phyloP scores from a whole-genome alignment of 2,113 vertebrate species.

The Urocitellus parryii region DNA sequence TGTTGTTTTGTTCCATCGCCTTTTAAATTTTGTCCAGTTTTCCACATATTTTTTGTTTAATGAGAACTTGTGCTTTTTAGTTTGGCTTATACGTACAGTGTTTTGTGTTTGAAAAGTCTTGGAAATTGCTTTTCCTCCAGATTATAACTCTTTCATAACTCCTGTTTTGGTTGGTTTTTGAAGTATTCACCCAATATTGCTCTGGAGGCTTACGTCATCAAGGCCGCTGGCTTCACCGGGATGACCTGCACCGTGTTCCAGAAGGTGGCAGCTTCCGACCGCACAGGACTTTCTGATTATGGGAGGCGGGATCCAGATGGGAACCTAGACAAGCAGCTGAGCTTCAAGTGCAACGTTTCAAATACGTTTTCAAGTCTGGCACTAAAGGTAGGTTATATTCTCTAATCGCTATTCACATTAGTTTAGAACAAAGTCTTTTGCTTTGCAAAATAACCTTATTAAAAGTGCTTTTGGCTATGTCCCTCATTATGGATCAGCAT shows the following conservation, averaged over 20 bases:
- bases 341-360: slow-evolving; percentile 98
- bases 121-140: background rate
- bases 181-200: slow-evolving; percentile 98
- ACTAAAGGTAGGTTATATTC: slow-evolving; percentile 90
- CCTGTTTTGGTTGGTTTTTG: slow-evolving; percentile 74
- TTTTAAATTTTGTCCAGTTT: background rate
- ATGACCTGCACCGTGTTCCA: slow-evolving; percentile 98
- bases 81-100: background rate
- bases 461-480: background rate
- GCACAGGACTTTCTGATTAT: slow-evolving; percentile 87
- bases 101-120: slow-evolving; percentile 49
- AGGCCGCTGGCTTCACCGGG: slow-evolving; percentile 93
- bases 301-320: slow-evolving; percentile 90
- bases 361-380: slow-evolving; percentile 94
- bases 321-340: slow-evolving; percentile 94
- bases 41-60: background rate
- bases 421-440: background rate
- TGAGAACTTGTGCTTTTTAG: background rate
- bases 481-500: too few relatives aligned
- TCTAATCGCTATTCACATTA: background rate
- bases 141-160: slow-evolving; percentile 48
- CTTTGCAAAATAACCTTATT: background rate
- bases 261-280: slow-evolving; percentile 91
- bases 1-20: background rate
- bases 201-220: slow-evolving; percentile 95